Base-by-base conservation (phyloP, 1,140 invertebrate genomes). In the Macrotrachela quadricornifera region DNA sequence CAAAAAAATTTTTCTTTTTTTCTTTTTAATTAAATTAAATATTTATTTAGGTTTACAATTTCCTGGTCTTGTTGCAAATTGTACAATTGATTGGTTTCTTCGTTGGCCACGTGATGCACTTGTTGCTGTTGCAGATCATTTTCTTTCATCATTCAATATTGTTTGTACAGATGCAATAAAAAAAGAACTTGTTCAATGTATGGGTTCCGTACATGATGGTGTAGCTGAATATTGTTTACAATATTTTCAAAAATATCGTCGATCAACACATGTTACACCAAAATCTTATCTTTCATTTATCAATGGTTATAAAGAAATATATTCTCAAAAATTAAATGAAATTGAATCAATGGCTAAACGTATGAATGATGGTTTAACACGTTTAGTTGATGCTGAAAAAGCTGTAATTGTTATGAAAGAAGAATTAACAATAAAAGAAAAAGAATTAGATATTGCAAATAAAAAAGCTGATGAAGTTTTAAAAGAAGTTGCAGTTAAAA, bases 61-160 rank as follows among this genome's bases (percentile, higher is more conserved):
- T 67, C 87, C 90, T n/a, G 87, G 86, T 21, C 71, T 94, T 16
- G 87, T 92, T 61, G 88, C 85, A 41, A 87, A 88, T 17, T 94
- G 88, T 64, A 95, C 87, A 0, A 86, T 94, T 57, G 85, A 94
- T 66, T 95, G 88, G 90, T 91, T 92, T 64, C 86, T 90, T 65
- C 82, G 86, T 15, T 95, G 90, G 88, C 88, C 88, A 1, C 83
- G 81, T 66, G 85, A 94, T 72, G 90, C 90, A 45, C 70, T 95
- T n/a, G 79, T 94, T 46, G 77, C 82, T 43, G 90, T 95, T 13
- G 86, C 87, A 10, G 75, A 81, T 64, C 86, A 94, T 72, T 94
- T 91, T 71, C 71, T 94, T 21, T 70, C 78, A 21, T 80, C 85
- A 61, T 94, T 87, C 69, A 76, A 83, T 63, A 88, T 94, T 54